Conservation (phyloP, 2,888 invertebrate genomes). For the Agelastica alni region DNA sequence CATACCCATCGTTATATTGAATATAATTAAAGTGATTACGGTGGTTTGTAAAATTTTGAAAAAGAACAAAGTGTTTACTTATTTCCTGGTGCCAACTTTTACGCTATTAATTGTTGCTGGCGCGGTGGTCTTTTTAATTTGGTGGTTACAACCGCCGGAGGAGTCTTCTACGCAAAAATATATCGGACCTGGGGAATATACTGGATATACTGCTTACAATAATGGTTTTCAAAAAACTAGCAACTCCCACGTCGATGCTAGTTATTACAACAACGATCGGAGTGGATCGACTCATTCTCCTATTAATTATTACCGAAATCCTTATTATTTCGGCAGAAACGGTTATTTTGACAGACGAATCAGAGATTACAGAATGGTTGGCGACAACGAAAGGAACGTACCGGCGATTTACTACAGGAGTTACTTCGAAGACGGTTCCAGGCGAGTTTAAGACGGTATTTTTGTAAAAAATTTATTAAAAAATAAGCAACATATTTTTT, state of each 20-base stretch:
- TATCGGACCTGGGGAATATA: constrained; percentile 1
- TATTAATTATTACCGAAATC: neutral
- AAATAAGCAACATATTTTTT: no score
- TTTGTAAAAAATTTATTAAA: no score
- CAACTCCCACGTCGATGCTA: neutral
- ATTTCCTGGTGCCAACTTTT: constrained; percentile 49
- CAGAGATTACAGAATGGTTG: neutral
- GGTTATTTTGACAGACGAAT: neutral
- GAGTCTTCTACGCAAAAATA: constrained; percentile 15
- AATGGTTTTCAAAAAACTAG: neutral
- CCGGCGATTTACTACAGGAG: constrained; percentile 12
- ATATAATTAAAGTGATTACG: constrained; percentile 45
- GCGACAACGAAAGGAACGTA: neutral
- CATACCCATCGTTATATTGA: constrained; percentile 49
- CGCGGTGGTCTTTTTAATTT: constrained; percentile 50
- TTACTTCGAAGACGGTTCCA: constrained; percentile 15
- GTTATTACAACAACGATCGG: neutral
- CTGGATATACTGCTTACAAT: neutral
- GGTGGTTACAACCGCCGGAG: constrained; percentile 48
- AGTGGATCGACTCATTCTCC: neutral
- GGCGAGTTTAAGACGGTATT: neutral
- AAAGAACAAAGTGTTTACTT: constrained; percentile 50
- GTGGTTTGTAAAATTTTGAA: constrained; percentile 38
- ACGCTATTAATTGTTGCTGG: constrained; percentile 46
- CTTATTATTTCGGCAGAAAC: neutral